Evolutionary conservation across 2,888 invertebrate species (phyloP).

Genomic region (Slavum lentiscoides): DNA sequence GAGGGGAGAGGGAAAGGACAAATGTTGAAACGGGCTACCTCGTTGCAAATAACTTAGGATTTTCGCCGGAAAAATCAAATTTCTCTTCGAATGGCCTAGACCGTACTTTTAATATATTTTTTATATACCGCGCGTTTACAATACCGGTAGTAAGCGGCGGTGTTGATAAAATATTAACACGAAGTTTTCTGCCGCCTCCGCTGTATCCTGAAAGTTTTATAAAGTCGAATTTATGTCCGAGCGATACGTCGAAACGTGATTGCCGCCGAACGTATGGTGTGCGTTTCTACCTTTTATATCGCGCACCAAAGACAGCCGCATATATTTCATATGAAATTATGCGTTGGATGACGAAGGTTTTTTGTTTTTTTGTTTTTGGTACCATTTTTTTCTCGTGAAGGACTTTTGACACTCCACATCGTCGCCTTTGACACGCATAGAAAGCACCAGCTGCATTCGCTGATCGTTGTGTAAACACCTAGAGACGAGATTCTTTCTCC

Average conservation of each 20-base stretch:
- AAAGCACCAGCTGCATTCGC: too few relatives aligned
- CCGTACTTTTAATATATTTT: too few relatives aligned
- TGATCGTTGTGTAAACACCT: too few relatives aligned
- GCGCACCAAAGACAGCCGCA: background rate
- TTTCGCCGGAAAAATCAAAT: too few relatives aligned
- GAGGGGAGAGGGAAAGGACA: too few relatives aligned
- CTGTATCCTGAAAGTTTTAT: constrained; percentile 48
- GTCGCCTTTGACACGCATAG: too few relatives aligned
- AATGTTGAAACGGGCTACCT: too few relatives aligned
- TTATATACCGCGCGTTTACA: background rate
- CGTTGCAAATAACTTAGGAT: too few relatives aligned
- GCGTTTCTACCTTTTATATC: background rate
- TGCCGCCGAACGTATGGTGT: constrained; percentile 1
- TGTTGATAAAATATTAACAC: constrained; percentile 45
- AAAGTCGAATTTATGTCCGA: constrained; percentile 46
- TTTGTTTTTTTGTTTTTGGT: background rate
- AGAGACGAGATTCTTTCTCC: too few relatives aligned
- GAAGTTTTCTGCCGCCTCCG: background rate
- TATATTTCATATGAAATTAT: constrained; percentile 29
- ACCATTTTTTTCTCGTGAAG: background rate
- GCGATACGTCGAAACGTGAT: background rate
- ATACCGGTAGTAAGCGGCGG: constrained; percentile 2
- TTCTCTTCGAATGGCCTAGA: too few relatives aligned
- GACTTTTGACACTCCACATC: background rate
- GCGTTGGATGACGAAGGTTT: background rate